Base-by-base conservation (phyloP, 2,888 invertebrate genomes). In the Protonemura montana region DNA sequence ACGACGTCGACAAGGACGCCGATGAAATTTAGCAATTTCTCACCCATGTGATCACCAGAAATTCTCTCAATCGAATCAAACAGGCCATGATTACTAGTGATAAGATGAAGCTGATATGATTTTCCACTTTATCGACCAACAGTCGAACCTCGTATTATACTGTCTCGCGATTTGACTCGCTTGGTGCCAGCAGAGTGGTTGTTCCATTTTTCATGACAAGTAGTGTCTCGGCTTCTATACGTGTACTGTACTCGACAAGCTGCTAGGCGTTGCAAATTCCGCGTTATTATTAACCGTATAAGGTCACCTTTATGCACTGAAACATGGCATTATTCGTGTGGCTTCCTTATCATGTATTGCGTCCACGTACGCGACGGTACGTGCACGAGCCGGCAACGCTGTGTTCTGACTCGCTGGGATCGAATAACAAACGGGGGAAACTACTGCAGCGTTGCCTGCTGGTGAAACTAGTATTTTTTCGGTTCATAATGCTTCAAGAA, bases 331-430 rank as follows among this genome's bases (percentile, higher is more conserved):
- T 21, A 59, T 10, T 59, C 59, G 13, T 59, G 59, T 59, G 59
- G 78, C 78, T 78, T 78, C 78, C 78, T 78, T 28, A 25, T 77
- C 26, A 25, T 13, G 78, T 16, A 78, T 26, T 78, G 1, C 27
- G 28, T 26, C 26, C 78, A 78, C 78, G 78, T 78, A 78, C 28
- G 78, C 10, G 1, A 21, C 7, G 59, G 16, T 59, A 59, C 59
- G 59, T 59, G 59, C 59, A 59, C 78, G 28, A 78, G 1, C 78
- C 78, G 78, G 78, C 78, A 78, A 78, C 78, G 78, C 13, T 78
- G 78, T 27, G 26, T 13, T 76, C 27, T 27, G 26, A 7, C 78
- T 28, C 28, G 78, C 78, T 21, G 13, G 59, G 59, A 59, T 59
- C 59, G 59, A 59, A 59, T 59, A 21, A 59, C 59, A 59, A 21